These are phyloP conservation scores for Magallana ariakensis DNA, from an alignment of 1,140 invertebrate genomes.

Conservation along the genomic window DNA sequence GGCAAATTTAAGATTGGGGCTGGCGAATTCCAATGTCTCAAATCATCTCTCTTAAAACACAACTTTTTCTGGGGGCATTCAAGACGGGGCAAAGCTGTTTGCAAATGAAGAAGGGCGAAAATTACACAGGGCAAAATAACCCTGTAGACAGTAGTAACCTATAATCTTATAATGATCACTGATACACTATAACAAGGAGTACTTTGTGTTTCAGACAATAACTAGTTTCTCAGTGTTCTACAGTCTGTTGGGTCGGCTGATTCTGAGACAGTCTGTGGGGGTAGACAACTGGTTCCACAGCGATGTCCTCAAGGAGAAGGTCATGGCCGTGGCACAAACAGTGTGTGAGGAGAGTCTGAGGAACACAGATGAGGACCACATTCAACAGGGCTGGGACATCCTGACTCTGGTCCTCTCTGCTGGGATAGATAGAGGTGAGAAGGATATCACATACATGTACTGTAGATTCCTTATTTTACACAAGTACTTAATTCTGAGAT, in stretches of 20 bases:
- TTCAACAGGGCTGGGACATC: slow-evolving; percentile 57
- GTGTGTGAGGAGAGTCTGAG: slow-evolving; percentile 63
- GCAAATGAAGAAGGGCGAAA: too few species aligned
- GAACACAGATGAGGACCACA: slow-evolving; percentile 30
- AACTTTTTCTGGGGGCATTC: too few species aligned
- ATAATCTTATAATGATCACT: too few species aligned
- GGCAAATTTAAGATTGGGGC: too few species aligned
- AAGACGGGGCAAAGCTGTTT: too few species aligned
- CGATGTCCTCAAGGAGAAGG: slow-evolving; percentile 59
- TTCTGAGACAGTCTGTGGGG: slow-evolving; percentile 37
- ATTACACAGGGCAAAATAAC: too few species aligned
- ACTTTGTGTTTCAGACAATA: slow-evolving; percentile 53
- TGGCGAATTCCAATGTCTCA: too few species aligned
- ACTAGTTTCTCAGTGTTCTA: slow-evolving; percentile 56
- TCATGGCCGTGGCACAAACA: slow-evolving; percentile 58
- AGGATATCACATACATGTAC: not conserved
- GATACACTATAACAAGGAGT: not conserved
- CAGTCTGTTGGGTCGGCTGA: slow-evolving; percentile 59
- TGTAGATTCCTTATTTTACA: too few species aligned
- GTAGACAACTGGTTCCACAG: slow-evolving; percentile 66
- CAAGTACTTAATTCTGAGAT: too few species aligned
- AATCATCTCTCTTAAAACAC: too few species aligned
- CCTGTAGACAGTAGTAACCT: too few species aligned
- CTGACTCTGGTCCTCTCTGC: slow-evolving; percentile 67
- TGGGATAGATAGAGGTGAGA: slow-evolving; percentile 60